Base-by-base conservation (phyloP, 2,888 invertebrate species). In the Lycophotia porphyrea region DNA sequence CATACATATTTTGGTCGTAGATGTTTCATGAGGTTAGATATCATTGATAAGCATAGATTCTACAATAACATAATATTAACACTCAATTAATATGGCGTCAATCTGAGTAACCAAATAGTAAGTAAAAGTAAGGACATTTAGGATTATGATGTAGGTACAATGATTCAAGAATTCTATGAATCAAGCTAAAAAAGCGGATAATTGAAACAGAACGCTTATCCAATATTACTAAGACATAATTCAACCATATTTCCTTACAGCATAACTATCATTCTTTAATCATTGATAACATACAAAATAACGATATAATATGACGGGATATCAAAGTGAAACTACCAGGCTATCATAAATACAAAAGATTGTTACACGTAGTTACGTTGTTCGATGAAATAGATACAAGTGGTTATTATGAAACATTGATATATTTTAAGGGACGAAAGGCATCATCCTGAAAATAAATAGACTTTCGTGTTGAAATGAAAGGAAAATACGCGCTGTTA, bases 401-500 rank as follows among this genome's bases (percentile, higher is more conserved):
- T 27, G 27, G 36, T 52, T 55, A 68, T 58, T 36, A 47, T 27
- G 27, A 72, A 79, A 71, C 39, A 66, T 36, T 39, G 52, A 42
- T 18, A 73, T 58, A 21, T 27, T 44, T 47, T n/a, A n/a, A 7
- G 44, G 47, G 34, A 18, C 34, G 42, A 68, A 42, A 66, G 78
- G 60, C 34, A 74, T 66, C 27, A 60, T 69, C 15, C 13, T 5
- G 18, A 61, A 69, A 69, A 80, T 65, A 69, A 74, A 34, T 34
- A 27, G 31, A 15, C 8, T 21, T 63, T 58, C 47, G 34, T 47
- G 31, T 58, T 21, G 55, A 49, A 64, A 73, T 74, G 31, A 65
- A 64, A 49, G 49, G 9, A 74, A 63, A 80, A 80, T 68, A 80
- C 36, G 7, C 7, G 47, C 11, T 60, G 34, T 58, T 49, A 78